Evolutionary conservation across 2,888 invertebrate genomes (phyloP).

Genomic region (Dermolepida albohirtum): DNA sequence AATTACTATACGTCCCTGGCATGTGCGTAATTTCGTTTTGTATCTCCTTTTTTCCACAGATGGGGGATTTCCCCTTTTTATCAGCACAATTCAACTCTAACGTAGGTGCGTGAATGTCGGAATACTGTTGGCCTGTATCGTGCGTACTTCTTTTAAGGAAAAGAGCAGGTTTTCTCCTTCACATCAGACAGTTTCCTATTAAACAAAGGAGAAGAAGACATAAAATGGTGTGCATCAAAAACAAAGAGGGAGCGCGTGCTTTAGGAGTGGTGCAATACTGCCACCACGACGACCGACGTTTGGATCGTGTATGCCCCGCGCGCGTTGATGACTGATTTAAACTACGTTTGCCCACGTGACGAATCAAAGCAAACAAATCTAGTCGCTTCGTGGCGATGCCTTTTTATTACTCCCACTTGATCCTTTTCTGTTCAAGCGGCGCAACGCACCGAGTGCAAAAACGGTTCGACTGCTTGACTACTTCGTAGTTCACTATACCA

Average conservation of each 20-base stretch:
- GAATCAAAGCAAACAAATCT: conserved; percentile 41
- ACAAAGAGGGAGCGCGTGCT: conserved; percentile 13
- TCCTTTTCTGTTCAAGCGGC: conserved; percentile 20
- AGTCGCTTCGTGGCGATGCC: conserved; percentile 12
- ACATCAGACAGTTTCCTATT: neutral
- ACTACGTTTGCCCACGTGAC: conserved; percentile 41
- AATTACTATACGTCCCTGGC: conserved; percentile 35
- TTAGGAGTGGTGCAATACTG: conserved; percentile 12
- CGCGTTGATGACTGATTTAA: conserved; percentile 35
- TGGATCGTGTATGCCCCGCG: conserved; percentile 12
- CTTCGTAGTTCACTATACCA: no score
- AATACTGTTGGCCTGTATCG: conserved; percentile 7
- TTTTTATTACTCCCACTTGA: conserved; percentile 37
- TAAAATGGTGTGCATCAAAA: neutral
- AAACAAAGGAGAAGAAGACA: conserved; percentile 11
- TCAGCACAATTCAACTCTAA: conserved; percentile 15
- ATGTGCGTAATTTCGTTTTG: conserved; percentile 43
- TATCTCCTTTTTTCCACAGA: conserved; percentile 30
- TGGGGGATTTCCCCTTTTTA: conserved; percentile 31
- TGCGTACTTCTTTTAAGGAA: neutral
- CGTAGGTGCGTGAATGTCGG: conserved; percentile 24
- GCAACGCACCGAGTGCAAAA: conserved; percentile 13
- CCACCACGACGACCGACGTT: conserved; percentile 17
- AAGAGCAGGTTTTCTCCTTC: conserved; percentile 17
- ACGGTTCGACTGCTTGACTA: conserved; percentile 1